These are phyloP conservation scores for Drosophila macrospina DNA, from an alignment of 2,888 invertebrate species.

Conservation along the genomic window DNA sequence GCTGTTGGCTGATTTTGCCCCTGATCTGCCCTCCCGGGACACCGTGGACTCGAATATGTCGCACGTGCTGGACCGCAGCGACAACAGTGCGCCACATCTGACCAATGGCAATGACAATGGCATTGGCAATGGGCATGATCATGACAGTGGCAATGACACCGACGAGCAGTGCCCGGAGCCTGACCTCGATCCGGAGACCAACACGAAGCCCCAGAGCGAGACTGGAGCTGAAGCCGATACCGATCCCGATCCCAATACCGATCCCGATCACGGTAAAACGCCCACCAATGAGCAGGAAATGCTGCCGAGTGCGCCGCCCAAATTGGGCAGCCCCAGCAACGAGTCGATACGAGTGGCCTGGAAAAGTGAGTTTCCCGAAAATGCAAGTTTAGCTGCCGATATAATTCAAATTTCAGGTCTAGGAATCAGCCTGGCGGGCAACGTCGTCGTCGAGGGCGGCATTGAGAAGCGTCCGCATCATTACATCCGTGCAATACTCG, in stretches of 20 bases:
- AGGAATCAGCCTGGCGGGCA: conserved; percentile 98
- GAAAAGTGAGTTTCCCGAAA: conserved; percentile 92
- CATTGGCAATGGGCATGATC: conserved; percentile 60
- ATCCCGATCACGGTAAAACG: conserved; percentile 38
- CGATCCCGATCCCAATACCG: no score
- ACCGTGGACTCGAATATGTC: conserved; percentile 92
- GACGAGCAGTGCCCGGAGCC: conserved; percentile 69
- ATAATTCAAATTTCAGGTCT: conserved; percentile 96
- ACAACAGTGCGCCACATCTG: conserved; percentile 69
- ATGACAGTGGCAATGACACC: conserved; percentile 75
- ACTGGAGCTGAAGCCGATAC: conserved; percentile 34
- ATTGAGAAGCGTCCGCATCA: conserved; percentile 99
- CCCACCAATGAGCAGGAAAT: conserved; percentile 18
- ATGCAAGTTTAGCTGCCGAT: conserved; percentile 96
- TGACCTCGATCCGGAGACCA: conserved; percentile 47
- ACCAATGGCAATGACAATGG: conserved; percentile 57
- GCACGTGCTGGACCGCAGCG: conserved; percentile 83
- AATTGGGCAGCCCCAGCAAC: conserved; percentile 87
- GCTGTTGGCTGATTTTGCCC: conserved; percentile 90
- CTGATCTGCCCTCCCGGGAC: conserved; percentile 91
- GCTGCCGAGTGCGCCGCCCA: not conserved
- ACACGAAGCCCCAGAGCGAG: conserved; percentile 18
- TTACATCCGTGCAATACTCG: conserved; percentile 97
- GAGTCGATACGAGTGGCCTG: conserved; percentile 92
- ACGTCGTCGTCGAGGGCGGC: conserved; percentile 99